Evolutionary conservation across 2,113 vertebrate genomes (phyloP).

Genomic region (Thermophis baileyi): DNA sequence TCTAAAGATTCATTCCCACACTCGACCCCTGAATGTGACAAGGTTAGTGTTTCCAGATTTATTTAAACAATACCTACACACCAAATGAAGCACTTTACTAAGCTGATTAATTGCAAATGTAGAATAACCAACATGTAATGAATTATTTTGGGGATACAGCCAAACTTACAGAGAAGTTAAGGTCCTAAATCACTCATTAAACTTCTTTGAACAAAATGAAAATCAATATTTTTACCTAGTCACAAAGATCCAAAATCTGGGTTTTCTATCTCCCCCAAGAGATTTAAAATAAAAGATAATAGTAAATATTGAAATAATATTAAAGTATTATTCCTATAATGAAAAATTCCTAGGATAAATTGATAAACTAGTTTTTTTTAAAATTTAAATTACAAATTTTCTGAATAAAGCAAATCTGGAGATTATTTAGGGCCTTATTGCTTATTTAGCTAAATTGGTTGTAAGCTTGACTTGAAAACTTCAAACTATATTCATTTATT

Average conservation of each 20-base stretch:
- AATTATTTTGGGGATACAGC: slow-evolving; percentile 75
- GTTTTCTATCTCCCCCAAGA: not conserved
- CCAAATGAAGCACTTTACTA: slow-evolving; percentile 72
- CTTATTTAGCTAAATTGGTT: not conserved
- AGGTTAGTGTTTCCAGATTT: slow-evolving; percentile 76
- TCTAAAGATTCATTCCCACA: slow-evolving; percentile 76
- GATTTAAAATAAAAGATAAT: not conserved
- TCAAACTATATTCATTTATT: not conserved
- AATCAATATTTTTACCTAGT: slow-evolving; percentile 37
- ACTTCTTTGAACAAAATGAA: slow-evolving; percentile 52
- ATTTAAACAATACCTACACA: slow-evolving; percentile 73
- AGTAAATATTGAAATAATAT: not conserved
- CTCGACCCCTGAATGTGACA: slow-evolving; percentile 74
- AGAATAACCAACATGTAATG: slow-evolving; percentile 69
- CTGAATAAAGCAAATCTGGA: not conserved
- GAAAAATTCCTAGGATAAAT: not conserved
- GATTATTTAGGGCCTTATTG: not conserved
- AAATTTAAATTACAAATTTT: not conserved
- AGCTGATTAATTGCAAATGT: slow-evolving; percentile 78
- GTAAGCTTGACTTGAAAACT: not conserved
- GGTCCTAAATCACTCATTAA: slow-evolving; percentile 71
- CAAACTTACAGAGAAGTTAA: slow-evolving; percentile 73
- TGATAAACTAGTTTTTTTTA: not conserved
- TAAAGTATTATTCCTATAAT: not conserved
- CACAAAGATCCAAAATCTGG: slow-evolving; percentile 7